Evolutionary conservation across 2,113 vertebrate genomes (phyloP), one percentile per base, ranked within the genome.

Genomic region (Perca schrenkii): DNA sequence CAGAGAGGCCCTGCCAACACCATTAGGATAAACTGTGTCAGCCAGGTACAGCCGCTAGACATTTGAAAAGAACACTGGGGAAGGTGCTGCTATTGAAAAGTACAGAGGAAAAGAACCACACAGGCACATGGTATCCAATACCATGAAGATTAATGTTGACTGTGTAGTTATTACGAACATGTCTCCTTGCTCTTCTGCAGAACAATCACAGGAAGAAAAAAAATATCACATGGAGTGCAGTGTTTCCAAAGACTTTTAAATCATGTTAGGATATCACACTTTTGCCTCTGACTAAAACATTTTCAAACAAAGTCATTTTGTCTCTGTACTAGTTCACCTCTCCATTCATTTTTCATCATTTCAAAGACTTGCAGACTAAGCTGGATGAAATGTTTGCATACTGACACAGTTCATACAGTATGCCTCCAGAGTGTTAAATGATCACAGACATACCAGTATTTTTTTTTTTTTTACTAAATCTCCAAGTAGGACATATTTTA

Each of bases 11-110:
- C 78, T 86, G 89, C 86, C 90, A 92, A 79, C 85, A 75, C 77
- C 92, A 91, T 91, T 89, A 94, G 83, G 85, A 81, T 83, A 82
- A 92, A 89, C 79, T n/a, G 49, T 43, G 67, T 88, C 77, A 87
- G 89, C 72, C 63, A 1, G 60, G 60, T 46, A 4, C 75, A 28
- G 36, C 21, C 49, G 12, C 74, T 7, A 8, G 49, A 58, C 63
- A 40, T 77, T 63, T 69, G 83, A 84, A 84, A 72, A 74, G 75
- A 75, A 80, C 62, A 54, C 46, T 6, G 3, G 31, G 57, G 63
- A 63, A 84, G 89, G 82, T 86, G 83, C 22, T 31, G 77, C 63
- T 68, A 31, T 16, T 65, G 53, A 65, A 53, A 77, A 74, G 40
- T 36, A 67, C 61, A 28, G 47, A 50, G 0, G 6, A 53, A 49